Percentiles rank a stretch among this genome's conserved stretches.
Evolutionary conservation across 2,113 vertebrate genomes (phyloP).

Genomic region (Lota lota): DNA sequence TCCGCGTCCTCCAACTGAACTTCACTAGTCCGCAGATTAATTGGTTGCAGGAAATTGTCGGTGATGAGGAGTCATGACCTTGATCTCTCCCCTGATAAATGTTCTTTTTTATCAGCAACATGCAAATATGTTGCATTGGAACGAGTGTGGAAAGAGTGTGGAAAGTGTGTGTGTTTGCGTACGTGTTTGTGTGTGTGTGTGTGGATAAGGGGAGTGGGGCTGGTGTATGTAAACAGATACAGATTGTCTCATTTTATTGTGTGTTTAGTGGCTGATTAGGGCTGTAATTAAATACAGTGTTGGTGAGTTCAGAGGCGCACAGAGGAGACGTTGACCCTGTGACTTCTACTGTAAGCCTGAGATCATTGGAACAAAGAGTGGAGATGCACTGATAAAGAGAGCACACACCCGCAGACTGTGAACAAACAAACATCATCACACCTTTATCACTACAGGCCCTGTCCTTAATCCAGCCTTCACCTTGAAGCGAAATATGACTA

Average conservation of each 20-base stretch:
- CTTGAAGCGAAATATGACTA: conserved; percentile 47
- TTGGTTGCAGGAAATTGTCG: conserved; percentile 74
- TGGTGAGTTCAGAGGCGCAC: conserved; percentile 63
- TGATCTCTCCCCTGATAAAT: conserved; percentile 74
- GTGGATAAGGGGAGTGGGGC: not conserved
- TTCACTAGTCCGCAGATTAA: conserved; percentile 72
- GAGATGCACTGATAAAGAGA: conserved; percentile 53
- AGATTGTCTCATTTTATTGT: conserved; percentile 72
- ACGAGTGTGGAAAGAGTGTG: conserved; percentile 10
- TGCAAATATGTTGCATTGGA: conserved; percentile 60
- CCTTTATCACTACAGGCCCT: conserved; percentile 52
- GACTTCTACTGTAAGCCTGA: conserved; percentile 53
- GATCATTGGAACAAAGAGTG: conserved; percentile 64
- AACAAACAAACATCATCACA: conserved; percentile 65
- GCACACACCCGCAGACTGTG: conserved; percentile 59
- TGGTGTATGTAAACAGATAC: conserved; percentile 64
- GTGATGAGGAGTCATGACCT: conserved; percentile 75
- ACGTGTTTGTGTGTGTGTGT: conserved; percentile 22
- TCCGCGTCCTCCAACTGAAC: conserved; percentile 72
- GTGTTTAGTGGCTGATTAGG: conserved; percentile 76
- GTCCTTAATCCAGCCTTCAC: conserved; percentile 56
- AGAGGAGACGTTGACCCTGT: conserved; percentile 69
- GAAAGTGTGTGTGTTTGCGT: too few species aligned
- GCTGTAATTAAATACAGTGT: conserved; percentile 72
- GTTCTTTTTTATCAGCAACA: conserved; percentile 59